phyloP scores from a whole-genome alignment of 1,140 invertebrate genomes.

The Drosophila funebris region DNA sequence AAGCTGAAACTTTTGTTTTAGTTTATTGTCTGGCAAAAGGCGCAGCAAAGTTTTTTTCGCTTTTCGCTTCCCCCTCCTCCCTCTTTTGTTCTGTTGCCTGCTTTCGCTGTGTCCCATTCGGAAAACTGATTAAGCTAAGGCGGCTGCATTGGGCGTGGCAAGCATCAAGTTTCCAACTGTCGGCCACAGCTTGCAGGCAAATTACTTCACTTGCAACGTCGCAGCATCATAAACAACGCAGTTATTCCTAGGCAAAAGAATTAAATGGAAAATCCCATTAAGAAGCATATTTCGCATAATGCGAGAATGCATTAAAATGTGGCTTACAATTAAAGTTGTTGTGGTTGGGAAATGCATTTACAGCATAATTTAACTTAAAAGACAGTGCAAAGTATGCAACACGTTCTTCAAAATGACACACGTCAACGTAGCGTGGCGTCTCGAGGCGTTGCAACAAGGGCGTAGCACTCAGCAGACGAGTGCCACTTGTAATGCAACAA shows the following conservation, averaged over 20 bases:
- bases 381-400: constrained; percentile 46
- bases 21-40: constrained; percentile 70
- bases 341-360: neutral
- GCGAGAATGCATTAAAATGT: too few relatives aligned
- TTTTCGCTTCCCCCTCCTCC: neutral
- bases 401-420: constrained; percentile 32
- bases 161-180: neutral
- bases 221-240: constrained; percentile 43
- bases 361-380: constrained; percentile 19
- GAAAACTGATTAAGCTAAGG: constrained; percentile 70
- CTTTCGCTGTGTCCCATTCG: neutral
- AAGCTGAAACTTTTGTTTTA: constrained; percentile 69
- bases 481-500: constrained; percentile 41
- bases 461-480: constrained; percentile 18
- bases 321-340: neutral
- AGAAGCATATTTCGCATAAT: too few relatives aligned
- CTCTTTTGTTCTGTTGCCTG: too few relatives aligned
- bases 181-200: constrained; percentile 27
- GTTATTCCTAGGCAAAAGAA: constrained; percentile 13
- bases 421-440: constrained; percentile 15
- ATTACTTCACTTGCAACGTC: constrained; percentile 23
- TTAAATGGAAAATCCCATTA: neutral
- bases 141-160: constrained; percentile 20
- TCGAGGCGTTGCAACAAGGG: neutral
- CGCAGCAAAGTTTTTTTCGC: constrained; percentile 53